Base-by-base conservation (phyloP, 2,113 vertebrate genomes). In the Istiophorus platypterus region DNA sequence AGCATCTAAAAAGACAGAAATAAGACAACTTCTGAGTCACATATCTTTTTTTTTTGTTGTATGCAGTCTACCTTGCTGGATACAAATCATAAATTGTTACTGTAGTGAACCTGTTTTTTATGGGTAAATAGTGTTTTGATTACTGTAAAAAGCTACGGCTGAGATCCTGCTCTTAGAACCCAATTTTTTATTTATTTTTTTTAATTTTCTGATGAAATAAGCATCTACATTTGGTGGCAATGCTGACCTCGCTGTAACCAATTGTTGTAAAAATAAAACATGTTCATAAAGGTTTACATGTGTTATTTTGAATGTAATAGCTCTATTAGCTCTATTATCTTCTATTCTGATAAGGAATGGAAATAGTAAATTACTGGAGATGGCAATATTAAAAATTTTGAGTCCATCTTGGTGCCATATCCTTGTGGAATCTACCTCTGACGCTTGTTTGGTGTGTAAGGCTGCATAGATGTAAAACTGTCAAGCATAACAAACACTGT, bases 401-500 rank as follows among this genome's bases (percentile, higher is more conserved):
- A 42, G 7, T 26, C 18, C 41, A 51, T 11, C 45, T 24, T n/a
- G 45, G 65, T 68, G 45, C 24, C 34, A 22, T 15, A 65, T 72
- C 37, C 54, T 62, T 22, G 65, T 68, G 63, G 72, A 69, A 70
- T 79, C 72, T 62, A 66, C 59, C 49, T 68, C 47, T 67, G 42
- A 66, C 71, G 83, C 51, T 75, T 65, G 51, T 47, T 78, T 45
- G 54, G 22, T 26, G 37, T 31, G 0, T 42, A 34, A 14, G 39
- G 47, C 63, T 65, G 58, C 39, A 7, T 27, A 20, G 52, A 65
- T 34, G 67, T 59, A 49, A 80, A 83, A 72, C 51, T 61, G 64
- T 29, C 39, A 84, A 37, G 34, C 39, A 75, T 22, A 63, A 65
- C 68, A 73, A 78, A 41, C n/a, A 63, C 22, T 47, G 31, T 34